Evolutionary conservation across 1,140 invertebrate genomes (phyloP).

Genomic region (Lamellibrachia luymesi): DNA sequence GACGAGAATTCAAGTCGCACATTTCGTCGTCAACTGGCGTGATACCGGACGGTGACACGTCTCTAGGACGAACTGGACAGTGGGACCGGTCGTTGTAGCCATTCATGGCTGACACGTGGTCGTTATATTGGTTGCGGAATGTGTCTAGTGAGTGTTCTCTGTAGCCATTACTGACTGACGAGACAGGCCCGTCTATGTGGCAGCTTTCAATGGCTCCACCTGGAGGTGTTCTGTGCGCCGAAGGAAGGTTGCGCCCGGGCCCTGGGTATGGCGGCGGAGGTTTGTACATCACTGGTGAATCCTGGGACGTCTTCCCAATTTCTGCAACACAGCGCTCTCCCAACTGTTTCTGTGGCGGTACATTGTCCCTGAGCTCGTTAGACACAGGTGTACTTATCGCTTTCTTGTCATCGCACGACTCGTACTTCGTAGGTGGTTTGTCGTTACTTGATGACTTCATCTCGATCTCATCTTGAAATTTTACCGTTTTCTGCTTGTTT

Average conservation of each 20-base stretch:
- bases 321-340: neutral
- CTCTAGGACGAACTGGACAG: neutral
- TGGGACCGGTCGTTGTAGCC: neutral
- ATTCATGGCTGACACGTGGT: neutral
- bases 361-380: neutral
- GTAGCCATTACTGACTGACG: neutral
- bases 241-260: neutral
- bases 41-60: neutral
- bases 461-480: neutral
- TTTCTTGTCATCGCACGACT: neutral
- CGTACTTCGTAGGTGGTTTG: neutral
- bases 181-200: neutral
- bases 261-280: neutral
- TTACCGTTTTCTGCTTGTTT: neutral
- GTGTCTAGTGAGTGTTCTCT: neutral
- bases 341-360: neutral
- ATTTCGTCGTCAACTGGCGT: neutral
- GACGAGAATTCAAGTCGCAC: neutral
- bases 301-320: neutral
- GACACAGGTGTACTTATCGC: neutral
- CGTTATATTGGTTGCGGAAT: neutral
- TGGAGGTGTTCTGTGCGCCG: neutral
- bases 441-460: neutral
- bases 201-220: neutral
- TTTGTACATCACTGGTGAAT: neutral